Conservation (phyloP, 1,140 invertebrate genomes). For the Drosophila miranda region DNA sequence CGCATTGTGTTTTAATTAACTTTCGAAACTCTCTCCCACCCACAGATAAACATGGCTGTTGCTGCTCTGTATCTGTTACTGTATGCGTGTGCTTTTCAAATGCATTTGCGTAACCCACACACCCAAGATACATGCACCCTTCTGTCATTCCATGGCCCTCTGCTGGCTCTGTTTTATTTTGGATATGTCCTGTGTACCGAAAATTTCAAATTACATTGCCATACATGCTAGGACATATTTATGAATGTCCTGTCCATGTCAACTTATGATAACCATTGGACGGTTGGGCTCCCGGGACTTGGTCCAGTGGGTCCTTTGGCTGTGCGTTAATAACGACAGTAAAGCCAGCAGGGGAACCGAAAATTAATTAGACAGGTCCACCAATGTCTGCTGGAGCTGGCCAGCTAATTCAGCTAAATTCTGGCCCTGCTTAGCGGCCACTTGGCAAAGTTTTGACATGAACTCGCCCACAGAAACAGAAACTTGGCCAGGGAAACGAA, state of each 20-base stretch:
- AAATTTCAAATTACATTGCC: no score
- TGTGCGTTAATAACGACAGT: not conserved
- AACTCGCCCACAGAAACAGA: no score
- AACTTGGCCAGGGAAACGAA: no score
- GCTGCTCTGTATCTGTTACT: not conserved
- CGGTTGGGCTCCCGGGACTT: constrained; percentile 1
- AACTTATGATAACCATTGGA: constrained; percentile 10
- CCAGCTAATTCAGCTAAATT: constrained; percentile 2
- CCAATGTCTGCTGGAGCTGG: not conserved
- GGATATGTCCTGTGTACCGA: not conserved
- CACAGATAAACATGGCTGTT: not conserved
- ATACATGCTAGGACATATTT: not conserved
- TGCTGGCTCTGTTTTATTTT: not conserved
- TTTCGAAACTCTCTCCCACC: constrained; percentile 24
- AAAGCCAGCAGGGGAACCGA: not conserved
- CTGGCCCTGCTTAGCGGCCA: not conserved
- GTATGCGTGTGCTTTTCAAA: not conserved
- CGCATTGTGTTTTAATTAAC: constrained; percentile 61
- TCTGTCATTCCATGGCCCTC: no score
- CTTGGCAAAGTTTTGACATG: no score
- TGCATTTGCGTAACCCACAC: no score
- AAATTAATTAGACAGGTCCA: constrained; percentile 41
- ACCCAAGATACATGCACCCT: no score
- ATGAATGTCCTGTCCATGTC: constrained; percentile 5
- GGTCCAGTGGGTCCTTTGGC: not conserved